phyloP scores from a whole-genome alignment of 2,113 vertebrate species.

The Grammomys surdaster region DNA sequence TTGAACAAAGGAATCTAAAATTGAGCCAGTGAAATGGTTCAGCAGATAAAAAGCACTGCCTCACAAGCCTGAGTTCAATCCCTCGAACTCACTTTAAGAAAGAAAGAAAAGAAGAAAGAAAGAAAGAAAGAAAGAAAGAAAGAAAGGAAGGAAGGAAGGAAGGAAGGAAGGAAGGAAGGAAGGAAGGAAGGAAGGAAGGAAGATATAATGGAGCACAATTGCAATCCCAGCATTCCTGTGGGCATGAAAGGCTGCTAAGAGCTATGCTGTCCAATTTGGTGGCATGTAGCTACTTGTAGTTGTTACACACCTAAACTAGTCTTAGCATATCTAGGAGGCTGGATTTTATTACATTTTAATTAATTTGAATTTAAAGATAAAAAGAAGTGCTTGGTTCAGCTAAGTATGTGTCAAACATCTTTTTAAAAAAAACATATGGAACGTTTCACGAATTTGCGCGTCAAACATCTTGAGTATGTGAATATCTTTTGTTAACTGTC shows the following conservation, averaged over 20 bases:
- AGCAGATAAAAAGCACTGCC: neutral
- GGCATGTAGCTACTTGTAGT: neutral
- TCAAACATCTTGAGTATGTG: slow-evolving; percentile 37
- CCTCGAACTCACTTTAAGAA: neutral
- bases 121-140: too few relatives aligned
- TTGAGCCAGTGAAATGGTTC: neutral
- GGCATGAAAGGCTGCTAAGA: neutral
- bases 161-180: too few relatives aligned
- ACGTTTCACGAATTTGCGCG: neutral
- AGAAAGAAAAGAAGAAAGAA: too few relatives aligned
- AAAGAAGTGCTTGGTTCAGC: slow-evolving; percentile 52
- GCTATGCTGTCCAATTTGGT: neutral
- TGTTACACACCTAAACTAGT: neutral
- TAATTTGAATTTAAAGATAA: slow-evolving; percentile 30
- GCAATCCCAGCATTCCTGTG: neutral
- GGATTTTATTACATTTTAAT: slow-evolving; percentile 4
- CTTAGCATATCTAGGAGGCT: neutral
- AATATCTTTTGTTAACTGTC: slow-evolving; percentile 19
- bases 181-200: too few relatives aligned
- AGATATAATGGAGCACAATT: neutral
- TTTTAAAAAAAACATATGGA: neutral
- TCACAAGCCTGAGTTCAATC: neutral
- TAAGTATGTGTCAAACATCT: slow-evolving; percentile 50
- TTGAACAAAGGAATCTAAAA: neutral
- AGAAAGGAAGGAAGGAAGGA: rapidly evolving